Conservation (phyloP, 2,797 vertebrate species). For the Sebastes oblongus region DNA sequence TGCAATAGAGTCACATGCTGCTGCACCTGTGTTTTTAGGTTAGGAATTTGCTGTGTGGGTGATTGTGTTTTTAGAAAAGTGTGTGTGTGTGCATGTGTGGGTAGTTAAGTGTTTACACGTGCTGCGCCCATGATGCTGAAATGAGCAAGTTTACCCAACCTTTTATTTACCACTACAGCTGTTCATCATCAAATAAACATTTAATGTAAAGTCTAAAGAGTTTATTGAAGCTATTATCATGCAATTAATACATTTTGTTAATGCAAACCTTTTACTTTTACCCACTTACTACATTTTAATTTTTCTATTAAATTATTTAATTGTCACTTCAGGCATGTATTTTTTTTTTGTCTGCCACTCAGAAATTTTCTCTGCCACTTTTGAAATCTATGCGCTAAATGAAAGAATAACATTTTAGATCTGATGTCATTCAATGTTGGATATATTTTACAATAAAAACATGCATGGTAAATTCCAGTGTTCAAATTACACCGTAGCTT, state of each 20-base stretch:
- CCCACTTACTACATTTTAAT: not conserved
- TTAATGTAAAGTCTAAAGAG: not conserved
- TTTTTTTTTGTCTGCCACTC: too few relatives aligned
- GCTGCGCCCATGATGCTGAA: not conserved
- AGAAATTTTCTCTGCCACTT: too few relatives aligned
- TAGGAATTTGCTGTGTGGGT: not conserved
- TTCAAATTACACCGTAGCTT: too few relatives aligned
- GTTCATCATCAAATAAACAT: not conserved
- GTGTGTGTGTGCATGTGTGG: not conserved
- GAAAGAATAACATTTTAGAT: too few relatives aligned
- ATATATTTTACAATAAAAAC: too few relatives aligned
- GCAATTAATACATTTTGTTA: not conserved
- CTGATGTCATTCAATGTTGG: too few relatives aligned
- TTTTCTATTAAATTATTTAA: not conserved
- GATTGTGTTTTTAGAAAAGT: not conserved
- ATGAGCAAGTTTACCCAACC: not conserved
- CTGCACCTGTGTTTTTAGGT: conserved; percentile 31
- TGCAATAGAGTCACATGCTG: not conserved
- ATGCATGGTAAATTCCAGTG: too few relatives aligned
- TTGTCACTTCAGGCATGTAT: not conserved
- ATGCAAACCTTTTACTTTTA: not conserved
- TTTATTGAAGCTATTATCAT: not conserved
- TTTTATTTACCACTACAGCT: not conserved
- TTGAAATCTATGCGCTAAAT: too few relatives aligned
- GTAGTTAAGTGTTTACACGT: not conserved